A percentile compares a stretch with the other conserved stretches of the same genome.
These are phyloP conservation scores for Cryptoleucopteryx plumbea DNA, from an alignment of 2,113 vertebrate species.

Conservation along the genomic window DNA sequence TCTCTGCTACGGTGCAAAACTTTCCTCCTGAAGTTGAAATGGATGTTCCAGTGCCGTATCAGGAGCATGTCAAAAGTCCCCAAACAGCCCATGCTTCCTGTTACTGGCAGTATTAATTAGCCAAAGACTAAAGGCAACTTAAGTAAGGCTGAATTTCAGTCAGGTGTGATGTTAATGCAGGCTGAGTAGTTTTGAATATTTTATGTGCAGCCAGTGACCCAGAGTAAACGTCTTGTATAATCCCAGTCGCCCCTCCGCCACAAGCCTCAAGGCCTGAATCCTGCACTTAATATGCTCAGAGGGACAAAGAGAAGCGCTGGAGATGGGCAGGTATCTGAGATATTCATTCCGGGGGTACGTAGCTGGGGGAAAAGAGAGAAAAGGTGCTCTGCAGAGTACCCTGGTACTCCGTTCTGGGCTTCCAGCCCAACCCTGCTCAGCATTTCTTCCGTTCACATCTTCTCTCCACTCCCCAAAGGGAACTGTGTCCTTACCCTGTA, in stretches of 20 bases:
- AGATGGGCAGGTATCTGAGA: neutral
- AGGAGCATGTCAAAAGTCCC: neutral
- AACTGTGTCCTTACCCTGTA: neutral
- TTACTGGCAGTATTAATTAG: neutral
- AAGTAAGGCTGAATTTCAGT: neutral
- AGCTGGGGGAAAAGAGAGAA: neutral
- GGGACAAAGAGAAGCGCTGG: neutral
- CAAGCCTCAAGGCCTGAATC: neutral
- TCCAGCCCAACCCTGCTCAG: neutral
- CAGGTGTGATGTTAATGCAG: slow-evolving; percentile 22
- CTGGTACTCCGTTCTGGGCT: neutral
- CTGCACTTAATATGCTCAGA: neutral
- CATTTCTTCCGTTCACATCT: neutral
- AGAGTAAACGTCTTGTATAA: slow-evolving; percentile 17
- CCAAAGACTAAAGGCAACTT: neutral
- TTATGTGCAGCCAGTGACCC: slow-evolving; percentile 23
- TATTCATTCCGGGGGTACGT: neutral
- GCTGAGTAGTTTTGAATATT: slow-evolving; percentile 20
- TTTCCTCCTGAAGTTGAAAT: neutral
- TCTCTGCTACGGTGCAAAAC: neutral
- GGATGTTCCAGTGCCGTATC: neutral
- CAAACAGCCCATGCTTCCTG: neutral
- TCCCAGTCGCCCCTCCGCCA: neutral
- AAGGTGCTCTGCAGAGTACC: neutral
- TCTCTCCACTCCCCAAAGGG: neutral